A percentile compares a stretch with the other conserved stretches of the same genome.
phyloP scores from a whole-genome alignment of 2,797 vertebrate species.

The Threskiornis aethiopicus region DNA sequence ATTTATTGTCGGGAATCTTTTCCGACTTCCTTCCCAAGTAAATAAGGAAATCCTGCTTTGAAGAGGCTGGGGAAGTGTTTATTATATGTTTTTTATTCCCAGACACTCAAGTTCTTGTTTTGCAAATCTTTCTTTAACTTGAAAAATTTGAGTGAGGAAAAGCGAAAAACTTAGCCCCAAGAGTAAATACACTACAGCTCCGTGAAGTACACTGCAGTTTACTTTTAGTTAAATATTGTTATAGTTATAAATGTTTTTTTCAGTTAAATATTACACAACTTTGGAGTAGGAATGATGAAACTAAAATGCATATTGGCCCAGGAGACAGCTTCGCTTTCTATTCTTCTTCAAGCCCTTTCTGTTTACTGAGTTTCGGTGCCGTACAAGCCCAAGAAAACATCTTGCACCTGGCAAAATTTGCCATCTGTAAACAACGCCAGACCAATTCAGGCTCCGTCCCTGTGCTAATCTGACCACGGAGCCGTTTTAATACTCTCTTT shows the following conservation, averaged over 20 bases:
- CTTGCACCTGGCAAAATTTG: background rate
- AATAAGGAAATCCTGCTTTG: slow-evolving; percentile 64
- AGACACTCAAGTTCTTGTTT: background rate
- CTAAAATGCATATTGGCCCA: background rate
- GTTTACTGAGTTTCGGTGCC: background rate
- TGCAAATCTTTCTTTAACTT: background rate
- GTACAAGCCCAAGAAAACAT: background rate
- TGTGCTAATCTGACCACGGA: background rate
- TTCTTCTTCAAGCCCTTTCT: background rate
- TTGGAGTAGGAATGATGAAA: slow-evolving; percentile 14
- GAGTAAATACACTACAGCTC: background rate
- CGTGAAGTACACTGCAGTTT: background rate
- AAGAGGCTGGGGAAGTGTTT: background rate
- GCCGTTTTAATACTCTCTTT: background rate
- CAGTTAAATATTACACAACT: slow-evolving; percentile 44
- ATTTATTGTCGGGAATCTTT: background rate
- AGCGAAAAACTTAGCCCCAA: background rate
- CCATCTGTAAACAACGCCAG: background rate
- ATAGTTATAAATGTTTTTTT: slow-evolving; percentile 9
- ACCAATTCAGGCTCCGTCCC: background rate
- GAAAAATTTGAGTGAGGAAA: background rate
- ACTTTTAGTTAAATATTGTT: slow-evolving; percentile 44
- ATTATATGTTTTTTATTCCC: background rate
- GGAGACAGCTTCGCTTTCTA: background rate
- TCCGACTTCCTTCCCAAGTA: slow-evolving; percentile 1